Conservation (phyloP, 1,140 invertebrate species). For the Frieseomelitta varia region DNA sequence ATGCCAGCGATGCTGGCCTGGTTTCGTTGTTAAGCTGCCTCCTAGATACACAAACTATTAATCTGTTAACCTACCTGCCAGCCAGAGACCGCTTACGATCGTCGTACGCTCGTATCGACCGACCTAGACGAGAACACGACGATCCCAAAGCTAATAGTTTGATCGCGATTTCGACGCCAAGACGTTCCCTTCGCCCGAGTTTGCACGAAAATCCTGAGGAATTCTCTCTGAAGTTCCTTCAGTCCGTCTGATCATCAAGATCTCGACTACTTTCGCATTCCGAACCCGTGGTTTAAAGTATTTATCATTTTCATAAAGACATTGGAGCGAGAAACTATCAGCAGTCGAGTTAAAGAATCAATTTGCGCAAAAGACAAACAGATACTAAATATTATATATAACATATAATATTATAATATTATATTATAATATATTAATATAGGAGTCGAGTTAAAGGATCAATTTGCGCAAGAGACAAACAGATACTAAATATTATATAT, state of each 20-base stretch:
- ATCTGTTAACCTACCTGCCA: slow-evolving; percentile 66
- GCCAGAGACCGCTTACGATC: slow-evolving; percentile 46
- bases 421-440: no score
- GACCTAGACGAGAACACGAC: slow-evolving; percentile 63
- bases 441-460: neutral
- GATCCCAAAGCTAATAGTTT: slow-evolving; percentile 30
- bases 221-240: neutral
- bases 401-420: no score
- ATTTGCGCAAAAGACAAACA: neutral
- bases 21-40: slow-evolving; percentile 68
- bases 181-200: neutral
- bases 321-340: neutral
- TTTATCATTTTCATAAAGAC: neutral
- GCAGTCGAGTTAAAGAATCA: neutral
- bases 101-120: slow-evolving; percentile 58
- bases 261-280: neutral
- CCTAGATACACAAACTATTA: slow-evolving; percentile 68
- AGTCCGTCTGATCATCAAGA: neutral
- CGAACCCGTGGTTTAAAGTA: neutral
- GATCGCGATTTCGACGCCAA: slow-evolving; percentile 3
- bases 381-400: neutral
- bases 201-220: neutral
- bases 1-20: slow-evolving; percentile 62
- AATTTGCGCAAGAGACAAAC: neutral
- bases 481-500: neutral